phyloP scores from a whole-genome alignment of 2,888 invertebrate genomes.

The Rhamphomyia laevipes region DNA sequence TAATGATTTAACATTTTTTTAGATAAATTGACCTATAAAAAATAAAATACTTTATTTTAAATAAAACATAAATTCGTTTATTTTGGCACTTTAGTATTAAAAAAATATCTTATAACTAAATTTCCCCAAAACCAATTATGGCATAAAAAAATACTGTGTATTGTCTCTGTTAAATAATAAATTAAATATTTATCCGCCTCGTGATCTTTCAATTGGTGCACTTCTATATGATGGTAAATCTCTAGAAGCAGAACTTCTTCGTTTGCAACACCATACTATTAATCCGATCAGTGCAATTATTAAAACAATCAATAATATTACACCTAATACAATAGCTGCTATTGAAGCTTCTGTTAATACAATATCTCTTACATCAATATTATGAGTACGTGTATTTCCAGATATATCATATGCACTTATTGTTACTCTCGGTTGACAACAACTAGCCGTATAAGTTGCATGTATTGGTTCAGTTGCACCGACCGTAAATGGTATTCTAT shows the following conservation, averaged over 20 bases:
- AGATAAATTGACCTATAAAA: no score
- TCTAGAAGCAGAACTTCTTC: constrained; percentile 40
- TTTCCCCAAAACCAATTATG: not conserved
- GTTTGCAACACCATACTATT: constrained; percentile 49
- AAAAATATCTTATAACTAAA: no score
- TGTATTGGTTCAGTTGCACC: constrained; percentile 55
- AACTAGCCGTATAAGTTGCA: constrained; percentile 57
- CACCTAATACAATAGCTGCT: constrained; percentile 58
- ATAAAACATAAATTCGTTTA: no score
- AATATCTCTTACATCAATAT: constrained; percentile 46
- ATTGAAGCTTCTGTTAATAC: constrained; percentile 42
- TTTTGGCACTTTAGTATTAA: no score
- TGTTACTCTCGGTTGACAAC: constrained; percentile 57
- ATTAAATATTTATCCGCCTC: not conserved
- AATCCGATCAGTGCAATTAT: constrained; percentile 45
- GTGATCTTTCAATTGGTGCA: not conserved
- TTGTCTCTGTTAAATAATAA: not conserved
- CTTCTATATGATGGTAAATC: constrained; percentile 46
- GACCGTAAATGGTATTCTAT: constrained; percentile 50
- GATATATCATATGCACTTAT: constrained; percentile 55
- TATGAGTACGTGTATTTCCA: constrained; percentile 51
- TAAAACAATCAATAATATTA: constrained; percentile 49
- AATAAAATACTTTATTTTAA: no score
- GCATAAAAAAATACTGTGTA: not conserved
- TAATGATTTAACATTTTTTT: no score